phyloP scores from a whole-genome alignment of 2,888 invertebrate genomes.

The Parascotia fuliginaria region DNA sequence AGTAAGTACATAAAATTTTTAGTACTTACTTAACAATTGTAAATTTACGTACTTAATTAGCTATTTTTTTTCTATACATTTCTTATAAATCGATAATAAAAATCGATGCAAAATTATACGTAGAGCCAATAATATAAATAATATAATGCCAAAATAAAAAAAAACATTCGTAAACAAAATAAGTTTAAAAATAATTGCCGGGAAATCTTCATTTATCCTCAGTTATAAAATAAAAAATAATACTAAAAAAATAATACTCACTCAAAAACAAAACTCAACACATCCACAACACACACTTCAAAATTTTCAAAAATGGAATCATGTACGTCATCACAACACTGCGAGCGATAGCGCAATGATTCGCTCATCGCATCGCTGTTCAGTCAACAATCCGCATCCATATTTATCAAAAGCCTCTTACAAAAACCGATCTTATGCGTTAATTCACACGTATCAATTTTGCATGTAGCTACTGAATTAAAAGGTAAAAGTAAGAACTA shows the following conservation, averaged over 20 bases:
- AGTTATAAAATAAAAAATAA: neutral
- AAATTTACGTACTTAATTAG: no score
- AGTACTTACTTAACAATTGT: no score
- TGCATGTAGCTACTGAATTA: neutral
- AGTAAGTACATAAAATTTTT: no score
- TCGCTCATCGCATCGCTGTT: slow-evolving; percentile 39
- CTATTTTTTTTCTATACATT: no score
- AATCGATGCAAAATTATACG: no score
- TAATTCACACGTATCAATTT: neutral
- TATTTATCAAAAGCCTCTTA: slow-evolving; percentile 13
- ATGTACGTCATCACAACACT: slow-evolving; percentile 42
- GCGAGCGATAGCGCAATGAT: slow-evolving; percentile 43
- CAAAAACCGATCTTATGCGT: slow-evolving; percentile 6
- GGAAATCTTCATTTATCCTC: neutral
- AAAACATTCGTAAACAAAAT: no score
- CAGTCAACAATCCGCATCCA: slow-evolving; percentile 34
- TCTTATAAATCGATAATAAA: no score
- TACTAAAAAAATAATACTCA: slow-evolving; percentile 24
- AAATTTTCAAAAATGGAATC: slow-evolving; percentile 11
- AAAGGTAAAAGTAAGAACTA: slow-evolving; percentile 44
- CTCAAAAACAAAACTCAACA: slow-evolving; percentile 13
- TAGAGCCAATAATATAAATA: no score
- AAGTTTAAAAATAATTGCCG: no score
- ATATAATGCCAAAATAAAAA: no score
- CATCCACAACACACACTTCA: slow-evolving; percentile 26